Conservation (phyloP, 2,113 vertebrate genomes). For the Lophius piscatorius region DNA sequence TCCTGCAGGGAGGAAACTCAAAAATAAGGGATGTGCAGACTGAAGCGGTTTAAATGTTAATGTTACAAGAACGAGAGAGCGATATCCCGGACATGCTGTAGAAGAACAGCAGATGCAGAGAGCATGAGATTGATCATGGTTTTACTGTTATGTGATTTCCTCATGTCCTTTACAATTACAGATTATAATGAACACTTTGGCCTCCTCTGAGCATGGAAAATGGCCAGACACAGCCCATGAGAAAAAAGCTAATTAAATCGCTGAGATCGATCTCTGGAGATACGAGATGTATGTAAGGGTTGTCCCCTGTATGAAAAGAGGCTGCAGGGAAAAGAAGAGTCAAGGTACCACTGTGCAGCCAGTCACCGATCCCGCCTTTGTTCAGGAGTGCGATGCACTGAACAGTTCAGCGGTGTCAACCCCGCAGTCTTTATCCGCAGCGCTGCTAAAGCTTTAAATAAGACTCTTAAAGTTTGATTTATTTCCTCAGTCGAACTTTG, state of each 20-base stretch:
- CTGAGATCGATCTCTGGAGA: background rate
- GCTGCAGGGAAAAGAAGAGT: background rate
- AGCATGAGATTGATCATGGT: background rate
- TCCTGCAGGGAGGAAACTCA: no score
- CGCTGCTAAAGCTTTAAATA: constrained; percentile 31
- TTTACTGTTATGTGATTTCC: background rate
- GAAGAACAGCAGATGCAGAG: background rate
- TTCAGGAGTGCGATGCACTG: constrained; percentile 5
- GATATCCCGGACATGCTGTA: no score
- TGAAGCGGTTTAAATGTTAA: no score
- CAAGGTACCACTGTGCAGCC: constrained; percentile 3
- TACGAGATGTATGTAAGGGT: constrained; percentile 10
- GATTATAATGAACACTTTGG: constrained; percentile 2
- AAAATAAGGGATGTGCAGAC: no score
- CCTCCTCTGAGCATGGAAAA: constrained; percentile 1
- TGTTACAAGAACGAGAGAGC: no score
- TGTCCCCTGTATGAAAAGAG: constrained; percentile 1
- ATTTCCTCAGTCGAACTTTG: constrained; percentile 20
- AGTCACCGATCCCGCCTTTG: constrained; percentile 20
- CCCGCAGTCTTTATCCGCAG: constrained; percentile 8
- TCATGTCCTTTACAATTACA: background rate
- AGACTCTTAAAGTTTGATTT: constrained; percentile 20
- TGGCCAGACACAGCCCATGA: background rate
- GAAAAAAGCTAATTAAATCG: background rate
- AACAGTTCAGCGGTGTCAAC: constrained; percentile 16